Conservation (phyloP, 2,113 vertebrate species). For the Triplophysa dalaica region DNA sequence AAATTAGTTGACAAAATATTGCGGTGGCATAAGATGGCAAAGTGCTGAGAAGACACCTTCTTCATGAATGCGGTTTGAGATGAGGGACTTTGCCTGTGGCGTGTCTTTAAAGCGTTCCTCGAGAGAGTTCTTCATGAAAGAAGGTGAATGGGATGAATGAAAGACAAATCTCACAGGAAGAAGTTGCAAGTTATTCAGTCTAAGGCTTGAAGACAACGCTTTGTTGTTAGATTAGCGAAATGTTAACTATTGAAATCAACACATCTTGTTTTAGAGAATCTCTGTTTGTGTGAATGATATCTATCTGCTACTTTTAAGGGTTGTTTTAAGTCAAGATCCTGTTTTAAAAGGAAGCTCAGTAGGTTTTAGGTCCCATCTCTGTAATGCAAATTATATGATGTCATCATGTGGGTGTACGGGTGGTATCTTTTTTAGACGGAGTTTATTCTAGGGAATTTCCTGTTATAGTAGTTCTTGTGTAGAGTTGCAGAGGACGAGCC, state of each 20-base stretch:
- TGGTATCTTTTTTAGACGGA: conserved; percentile 9
- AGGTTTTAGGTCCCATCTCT: not conserved
- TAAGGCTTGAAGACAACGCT: not conserved
- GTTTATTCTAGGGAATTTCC: not conserved
- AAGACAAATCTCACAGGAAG: conserved; percentile 1
- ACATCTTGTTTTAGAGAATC: too few relatives aligned
- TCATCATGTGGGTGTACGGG: conserved; percentile 10
- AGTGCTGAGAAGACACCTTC: conserved; percentile 2
- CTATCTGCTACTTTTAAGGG: not conserved
- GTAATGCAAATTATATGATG: not conserved
- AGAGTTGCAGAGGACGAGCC: not conserved
- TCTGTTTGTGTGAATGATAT: too few relatives aligned
- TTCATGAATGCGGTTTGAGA: conserved; percentile 25
- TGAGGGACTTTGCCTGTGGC: conserved; percentile 12
- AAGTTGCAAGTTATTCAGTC: not conserved
- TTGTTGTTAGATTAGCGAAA: not conserved
- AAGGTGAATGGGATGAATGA: not conserved
- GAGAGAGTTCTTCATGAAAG: not conserved
- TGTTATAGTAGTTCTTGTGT: conserved; percentile 28
- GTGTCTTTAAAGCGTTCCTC: conserved; percentile 27
- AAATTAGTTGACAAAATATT: conserved; percentile 34
- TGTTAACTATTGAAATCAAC: too few relatives aligned
- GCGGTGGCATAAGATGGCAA: not conserved
- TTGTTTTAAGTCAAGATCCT: not conserved
- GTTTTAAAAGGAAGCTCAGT: not conserved